Evolutionary conservation across 2,113 vertebrate genomes (phyloP).

Genomic region (Amphiprion percula): DNA sequence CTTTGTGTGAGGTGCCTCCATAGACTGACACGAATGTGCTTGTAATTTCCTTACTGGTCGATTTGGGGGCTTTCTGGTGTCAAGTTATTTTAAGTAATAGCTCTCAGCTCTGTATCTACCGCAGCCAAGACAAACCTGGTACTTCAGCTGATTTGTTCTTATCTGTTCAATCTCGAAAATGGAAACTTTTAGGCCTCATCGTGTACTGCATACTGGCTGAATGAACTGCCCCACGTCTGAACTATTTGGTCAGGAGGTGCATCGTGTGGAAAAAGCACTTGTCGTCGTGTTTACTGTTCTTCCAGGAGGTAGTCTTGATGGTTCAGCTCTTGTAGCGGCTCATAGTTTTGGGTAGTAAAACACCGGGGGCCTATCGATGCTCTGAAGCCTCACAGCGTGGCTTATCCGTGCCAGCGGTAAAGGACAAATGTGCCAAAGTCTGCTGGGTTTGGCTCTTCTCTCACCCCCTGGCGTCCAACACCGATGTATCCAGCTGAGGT

Average conservation of each 20-base stretch:
- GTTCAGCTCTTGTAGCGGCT: conserved; percentile 50
- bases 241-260: conserved; percentile 37
- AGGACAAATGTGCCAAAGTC: conserved; percentile 88
- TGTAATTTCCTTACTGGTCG: conserved; percentile 65
- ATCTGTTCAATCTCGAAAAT: conserved; percentile 69
- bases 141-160: conserved; percentile 68
- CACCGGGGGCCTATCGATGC: conserved; percentile 64
- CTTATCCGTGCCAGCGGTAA: conserved; percentile 79
- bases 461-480: conserved; percentile 77
- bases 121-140: conserved; percentile 64
- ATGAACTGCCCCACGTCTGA: conserved; percentile 40
- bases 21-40: conserved; percentile 60
- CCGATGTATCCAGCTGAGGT: conserved; percentile 89
- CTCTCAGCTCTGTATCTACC: conserved; percentile 53
- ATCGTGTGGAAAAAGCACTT: conserved; percentile 66
- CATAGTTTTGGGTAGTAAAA: conserved; percentile 67
- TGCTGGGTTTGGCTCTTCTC: conserved; percentile 82
- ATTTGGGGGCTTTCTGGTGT: conserved; percentile 58
- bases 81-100: conserved; percentile 73
- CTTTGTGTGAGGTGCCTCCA: conserved; percentile 74
- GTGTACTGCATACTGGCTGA: conserved; percentile 15
- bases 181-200: conserved; percentile 50
- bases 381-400: conserved; percentile 70
- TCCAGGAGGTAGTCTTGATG: conserved; percentile 59
- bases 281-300: conserved; percentile 69